A percentile compares a stretch with the other conserved stretches of the same genome.
Evolutionary conservation across 2,113 vertebrate species (phyloP).

Genomic region (Anarhynchus alexandrinus): DNA sequence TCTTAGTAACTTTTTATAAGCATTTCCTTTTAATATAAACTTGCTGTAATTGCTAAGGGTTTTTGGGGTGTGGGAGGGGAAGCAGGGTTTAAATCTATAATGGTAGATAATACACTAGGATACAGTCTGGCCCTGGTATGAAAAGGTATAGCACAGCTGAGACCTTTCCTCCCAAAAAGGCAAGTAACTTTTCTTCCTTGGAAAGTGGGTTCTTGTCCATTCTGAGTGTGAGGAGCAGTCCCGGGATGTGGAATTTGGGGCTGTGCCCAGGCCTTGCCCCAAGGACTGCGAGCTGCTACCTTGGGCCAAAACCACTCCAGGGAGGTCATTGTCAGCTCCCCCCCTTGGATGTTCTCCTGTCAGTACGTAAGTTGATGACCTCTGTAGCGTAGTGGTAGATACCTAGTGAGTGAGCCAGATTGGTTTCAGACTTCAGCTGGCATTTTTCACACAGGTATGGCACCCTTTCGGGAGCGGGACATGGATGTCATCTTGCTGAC

Average conservation of each 20-base stretch:
- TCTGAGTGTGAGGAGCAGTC: neutral
- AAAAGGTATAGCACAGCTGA: neutral
- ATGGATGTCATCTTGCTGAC: neutral
- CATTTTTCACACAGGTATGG: neutral
- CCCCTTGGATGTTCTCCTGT: neutral
- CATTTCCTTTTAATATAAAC: neutral
- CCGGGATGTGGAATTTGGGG: fast-evolving
- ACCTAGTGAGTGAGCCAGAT: neutral
- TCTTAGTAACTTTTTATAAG: neutral
- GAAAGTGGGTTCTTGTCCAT: neutral
- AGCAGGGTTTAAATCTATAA: fast-evolving
- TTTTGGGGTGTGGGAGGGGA: neutral
- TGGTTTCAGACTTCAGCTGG: neutral
- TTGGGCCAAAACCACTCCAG: neutral
- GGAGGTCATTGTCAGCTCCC: neutral
- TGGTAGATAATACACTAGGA: neutral
- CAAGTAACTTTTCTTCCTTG: neutral
- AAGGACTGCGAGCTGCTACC: neutral
- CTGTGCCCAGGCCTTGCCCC: neutral
- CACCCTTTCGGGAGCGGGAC: neutral
- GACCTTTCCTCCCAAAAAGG: neutral
- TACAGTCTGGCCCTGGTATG: no score
- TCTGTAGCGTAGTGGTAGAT: neutral
- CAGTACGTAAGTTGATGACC: neutral
- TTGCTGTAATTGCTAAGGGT: neutral